Percentiles rank a stretch among this genome's conserved stretches.
phyloP scores from a whole-genome alignment of 2,888 invertebrate genomes.

The Mesorhabditis spiculigera region DNA sequence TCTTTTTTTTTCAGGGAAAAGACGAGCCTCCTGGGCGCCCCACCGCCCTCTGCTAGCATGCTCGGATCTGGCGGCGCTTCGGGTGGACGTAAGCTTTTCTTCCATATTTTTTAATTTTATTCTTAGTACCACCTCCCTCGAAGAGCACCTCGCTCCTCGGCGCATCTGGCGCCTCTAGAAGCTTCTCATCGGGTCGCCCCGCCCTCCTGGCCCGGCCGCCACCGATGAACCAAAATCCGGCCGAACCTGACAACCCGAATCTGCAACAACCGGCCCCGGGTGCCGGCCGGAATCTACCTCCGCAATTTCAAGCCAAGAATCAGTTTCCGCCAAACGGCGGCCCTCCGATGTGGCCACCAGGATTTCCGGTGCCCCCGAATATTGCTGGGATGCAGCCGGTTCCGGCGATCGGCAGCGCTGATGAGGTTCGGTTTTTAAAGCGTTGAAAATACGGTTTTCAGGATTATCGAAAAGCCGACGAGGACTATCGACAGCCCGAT shows the following conservation, averaged over 20 bases:
- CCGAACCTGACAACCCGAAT: neutral
- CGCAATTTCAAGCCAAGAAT: neutral
- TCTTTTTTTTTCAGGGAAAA: slow-evolving; percentile 7
- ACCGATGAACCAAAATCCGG: neutral
- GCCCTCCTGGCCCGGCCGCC: neutral
- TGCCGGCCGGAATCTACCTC: neutral
- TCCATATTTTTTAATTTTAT: neutral
- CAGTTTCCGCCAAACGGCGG: neutral
- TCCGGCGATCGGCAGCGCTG: neutral
- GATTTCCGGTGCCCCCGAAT: neutral
- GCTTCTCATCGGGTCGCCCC: neutral
- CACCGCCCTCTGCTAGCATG: slow-evolving; percentile 17
- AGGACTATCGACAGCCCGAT: neutral
- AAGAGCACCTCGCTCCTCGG: neutral
- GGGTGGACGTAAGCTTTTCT: neutral
- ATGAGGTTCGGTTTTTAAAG: slow-evolving; percentile 1
- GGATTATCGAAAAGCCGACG: slow-evolving; percentile 1
- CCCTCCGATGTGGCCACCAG: neutral
- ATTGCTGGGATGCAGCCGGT: neutral
- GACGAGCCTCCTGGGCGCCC: slow-evolving; percentile 21
- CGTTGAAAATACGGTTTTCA: neutral
- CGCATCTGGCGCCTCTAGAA: neutral
- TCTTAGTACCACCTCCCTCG: neutral
- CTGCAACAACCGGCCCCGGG: neutral
- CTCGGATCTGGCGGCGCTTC: neutral